Conservation (phyloP, 2,113 vertebrate genomes). For the Camelus bactrianus region DNA sequence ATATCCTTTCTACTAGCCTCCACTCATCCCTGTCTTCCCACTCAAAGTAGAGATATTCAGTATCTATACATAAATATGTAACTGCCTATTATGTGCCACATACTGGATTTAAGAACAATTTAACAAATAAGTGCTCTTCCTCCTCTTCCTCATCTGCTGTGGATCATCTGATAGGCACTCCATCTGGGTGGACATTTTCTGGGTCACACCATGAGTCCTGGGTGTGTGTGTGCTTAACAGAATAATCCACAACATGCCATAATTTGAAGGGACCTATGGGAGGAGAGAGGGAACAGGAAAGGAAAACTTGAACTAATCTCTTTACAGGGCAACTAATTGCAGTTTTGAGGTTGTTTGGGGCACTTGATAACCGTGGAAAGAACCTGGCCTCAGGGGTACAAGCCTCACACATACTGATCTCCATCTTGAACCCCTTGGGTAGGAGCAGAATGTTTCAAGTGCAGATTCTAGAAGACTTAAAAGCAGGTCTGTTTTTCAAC, state of each 20-base stretch:
- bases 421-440: slow-evolving; percentile 2
- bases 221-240: not conserved
- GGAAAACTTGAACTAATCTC: not conserved
- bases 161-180: not conserved
- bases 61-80: not conserved
- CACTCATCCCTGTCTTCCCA: not conserved
- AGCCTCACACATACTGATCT: not conserved
- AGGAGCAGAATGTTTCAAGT: slow-evolving; percentile 31
- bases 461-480: slow-evolving; percentile 52
- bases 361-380: not conserved
- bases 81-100: not conserved
- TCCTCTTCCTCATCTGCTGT: not conserved
- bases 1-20: not conserved
- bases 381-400: not conserved
- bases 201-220: not conserved
- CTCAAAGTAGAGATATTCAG: not conserved
- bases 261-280: not conserved
- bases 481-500: slow-evolving; percentile 68
- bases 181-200: not conserved
- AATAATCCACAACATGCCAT: not conserved
- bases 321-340: not conserved
- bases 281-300: not conserved
- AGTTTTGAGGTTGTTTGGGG: not conserved
- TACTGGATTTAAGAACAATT: not conserved
- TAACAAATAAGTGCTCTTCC: not conserved